These are phyloP conservation scores for Prosapia bicincta DNA, from an alignment of 2,888 invertebrate species.

Conservation along the genomic window DNA sequence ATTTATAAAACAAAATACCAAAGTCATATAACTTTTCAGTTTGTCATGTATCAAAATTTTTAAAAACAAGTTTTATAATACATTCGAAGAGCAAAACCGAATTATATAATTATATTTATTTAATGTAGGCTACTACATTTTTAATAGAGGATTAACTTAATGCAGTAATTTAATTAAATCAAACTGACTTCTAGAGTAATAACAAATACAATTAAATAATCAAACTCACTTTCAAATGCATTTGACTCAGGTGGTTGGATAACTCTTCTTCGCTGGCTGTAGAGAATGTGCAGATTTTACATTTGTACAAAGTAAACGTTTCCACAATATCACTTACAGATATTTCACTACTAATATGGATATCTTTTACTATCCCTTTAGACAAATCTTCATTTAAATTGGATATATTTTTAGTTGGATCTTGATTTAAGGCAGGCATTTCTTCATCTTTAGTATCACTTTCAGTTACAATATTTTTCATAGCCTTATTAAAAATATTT, in stretches of 20 bases:
- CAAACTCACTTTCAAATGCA: constrained; percentile 41
- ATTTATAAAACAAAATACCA: no score
- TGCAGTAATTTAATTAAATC: no score
- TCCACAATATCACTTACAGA: constrained; percentile 48
- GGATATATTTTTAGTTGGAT: not conserved
- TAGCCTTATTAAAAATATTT: not conserved
- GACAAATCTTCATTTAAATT: not conserved
- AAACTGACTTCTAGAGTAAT: no score
- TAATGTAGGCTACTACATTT: no score
- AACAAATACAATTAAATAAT: no score
- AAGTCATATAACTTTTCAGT: no score
- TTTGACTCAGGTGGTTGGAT: constrained; percentile 46
- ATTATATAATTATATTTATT: no score
- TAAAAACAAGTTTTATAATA: no score
- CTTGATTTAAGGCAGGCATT: not conserved
- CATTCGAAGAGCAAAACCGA: no score
- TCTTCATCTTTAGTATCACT: not conserved
- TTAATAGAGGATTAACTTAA: no score
- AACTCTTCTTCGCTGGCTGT: constrained; percentile 47
- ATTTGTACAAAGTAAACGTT: constrained; percentile 53
- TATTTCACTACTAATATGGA: not conserved
- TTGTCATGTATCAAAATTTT: no score
- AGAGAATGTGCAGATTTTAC: constrained; percentile 53
- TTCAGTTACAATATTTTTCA: not conserved
- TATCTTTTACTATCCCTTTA: not conserved